phyloP scores from a whole-genome alignment of 2,797 vertebrate genomes.

The Anas bahamensis region DNA sequence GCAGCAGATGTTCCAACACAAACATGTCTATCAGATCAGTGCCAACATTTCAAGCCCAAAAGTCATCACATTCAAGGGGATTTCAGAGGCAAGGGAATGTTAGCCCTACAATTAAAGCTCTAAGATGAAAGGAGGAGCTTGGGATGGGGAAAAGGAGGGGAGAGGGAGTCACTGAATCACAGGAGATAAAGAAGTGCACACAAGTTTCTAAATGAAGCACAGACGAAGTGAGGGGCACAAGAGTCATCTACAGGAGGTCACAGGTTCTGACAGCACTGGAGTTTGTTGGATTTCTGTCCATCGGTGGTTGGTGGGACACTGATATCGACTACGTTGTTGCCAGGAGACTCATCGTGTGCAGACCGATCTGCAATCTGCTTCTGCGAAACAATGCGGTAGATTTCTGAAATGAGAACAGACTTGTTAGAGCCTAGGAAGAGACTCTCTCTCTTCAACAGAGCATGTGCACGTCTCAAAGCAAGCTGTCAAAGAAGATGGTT shows the following conservation, averaged over 20 bases:
- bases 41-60: constrained; percentile 50
- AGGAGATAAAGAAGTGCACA: constrained; percentile 70
- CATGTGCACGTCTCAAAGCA: fast-evolving
- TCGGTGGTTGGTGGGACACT: constrained; percentile 96
- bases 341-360: constrained; percentile 94
- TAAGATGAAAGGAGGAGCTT: constrained; percentile 12
- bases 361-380: constrained; percentile 96
- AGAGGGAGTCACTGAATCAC: constrained; percentile 57
- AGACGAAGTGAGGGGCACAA: constrained; percentile 54
- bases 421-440: not conserved
- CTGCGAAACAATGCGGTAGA: constrained; percentile 98
- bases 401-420: constrained; percentile 81
- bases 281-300: constrained; percentile 93
- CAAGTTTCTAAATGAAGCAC: constrained; percentile 62
- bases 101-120: constrained; percentile 72
- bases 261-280: constrained; percentile 99
- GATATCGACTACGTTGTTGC: constrained; percentile 98
- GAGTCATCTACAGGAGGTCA: constrained; percentile 79
- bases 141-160: not conserved
- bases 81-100: constrained; percentile 73
- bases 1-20: constrained; percentile 64
- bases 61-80: constrained; percentile 41
- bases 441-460: fast-evolving
- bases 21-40: constrained; percentile 45
- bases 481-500: not conserved